A percentile compares a stretch with the other conserved stretches of the same genome.
Conservation (phyloP, 2,888 invertebrate genomes). For the Lamproptera curius region DNA sequence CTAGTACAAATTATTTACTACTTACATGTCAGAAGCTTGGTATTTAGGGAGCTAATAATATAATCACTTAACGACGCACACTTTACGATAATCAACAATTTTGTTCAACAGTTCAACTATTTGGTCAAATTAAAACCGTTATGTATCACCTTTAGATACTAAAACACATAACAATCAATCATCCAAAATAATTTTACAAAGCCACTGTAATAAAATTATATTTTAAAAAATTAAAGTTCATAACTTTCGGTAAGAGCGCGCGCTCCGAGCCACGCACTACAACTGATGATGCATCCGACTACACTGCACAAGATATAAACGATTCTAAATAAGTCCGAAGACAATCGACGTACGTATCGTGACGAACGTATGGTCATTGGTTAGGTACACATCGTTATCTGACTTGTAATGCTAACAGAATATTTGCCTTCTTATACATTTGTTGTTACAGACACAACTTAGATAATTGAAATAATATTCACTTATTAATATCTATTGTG, state of each 20-base stretch:
- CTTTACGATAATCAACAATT: not conserved
- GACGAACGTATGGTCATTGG: not conserved
- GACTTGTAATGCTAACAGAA: too few relatives aligned
- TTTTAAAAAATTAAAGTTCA: too few relatives aligned
- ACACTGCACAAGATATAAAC: constrained; percentile 38
- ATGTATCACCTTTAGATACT: too few relatives aligned
- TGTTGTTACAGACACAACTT: too few relatives aligned
- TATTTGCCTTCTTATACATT: too few relatives aligned
- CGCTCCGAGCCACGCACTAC: constrained; percentile 45
- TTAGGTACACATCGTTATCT: not conserved
- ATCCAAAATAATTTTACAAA: too few relatives aligned
- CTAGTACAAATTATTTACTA: not conserved
- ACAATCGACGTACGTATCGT: constrained; percentile 27
- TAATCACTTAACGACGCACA: not conserved
- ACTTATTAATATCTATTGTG: too few relatives aligned
- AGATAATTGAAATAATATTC: too few relatives aligned
- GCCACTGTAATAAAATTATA: too few relatives aligned
- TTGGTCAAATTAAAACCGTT: too few relatives aligned
- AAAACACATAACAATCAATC: too few relatives aligned
- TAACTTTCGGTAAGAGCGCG: constrained; percentile 42
- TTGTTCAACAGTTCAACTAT: too few relatives aligned
- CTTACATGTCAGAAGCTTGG: not conserved
- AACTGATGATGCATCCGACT: constrained; percentile 58
- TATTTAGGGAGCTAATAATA: not conserved
- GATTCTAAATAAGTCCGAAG: constrained; percentile 43